Evolutionary conservation across 2,888 invertebrate genomes (phyloP), one percentile per base, ranked within the genome.

Genomic region (Mallateleia sp.): DNA sequence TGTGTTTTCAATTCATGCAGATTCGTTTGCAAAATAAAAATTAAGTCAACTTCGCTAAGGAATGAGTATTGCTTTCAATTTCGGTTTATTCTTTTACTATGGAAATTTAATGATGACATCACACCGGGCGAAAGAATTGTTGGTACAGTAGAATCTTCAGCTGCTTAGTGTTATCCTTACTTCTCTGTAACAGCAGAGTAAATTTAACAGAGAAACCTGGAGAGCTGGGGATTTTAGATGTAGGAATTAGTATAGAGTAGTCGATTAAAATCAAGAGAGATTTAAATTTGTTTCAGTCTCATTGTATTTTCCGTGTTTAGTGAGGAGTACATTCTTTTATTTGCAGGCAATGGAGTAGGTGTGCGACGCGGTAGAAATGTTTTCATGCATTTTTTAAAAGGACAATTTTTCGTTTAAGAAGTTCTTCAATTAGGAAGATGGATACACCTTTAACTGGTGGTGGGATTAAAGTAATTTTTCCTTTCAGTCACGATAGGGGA

Each of bases 81-180:
- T 52, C 50, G 15, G 22, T 67, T 67, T 67, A 67, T 67, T 52
- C 45, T 47, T 58, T 60, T 72, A 32, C 18, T 72, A 60, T 74
- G 74, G 50, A 50, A 74, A 74, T 74, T 56, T 74, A 74, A 74
- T 20, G 62, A 50, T 38, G 74, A 28, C 24, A 74, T 62, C 25
- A 34, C 24, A 60, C 25, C 34, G 24, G 18, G 54, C 69, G 54
- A 42, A 69, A 69, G 50, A 69, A 42, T 54, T 54, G 69, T 15
- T 34, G 47, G 28, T 50, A 64, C 50, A 20, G 66, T 32, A 32
- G 25, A 45, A 56, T 71, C 25, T 71, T 45, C 42, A n/a, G 25
- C 25, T 56, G 22, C 71, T 71, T 71, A 56, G 24, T 9, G 28
- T 42, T n/a, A 62, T 45, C 18, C 25, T 42, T 34, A 1, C 18